Conservation (phyloP, 2,113 vertebrate genomes). For the Scomber scombrus region DNA sequence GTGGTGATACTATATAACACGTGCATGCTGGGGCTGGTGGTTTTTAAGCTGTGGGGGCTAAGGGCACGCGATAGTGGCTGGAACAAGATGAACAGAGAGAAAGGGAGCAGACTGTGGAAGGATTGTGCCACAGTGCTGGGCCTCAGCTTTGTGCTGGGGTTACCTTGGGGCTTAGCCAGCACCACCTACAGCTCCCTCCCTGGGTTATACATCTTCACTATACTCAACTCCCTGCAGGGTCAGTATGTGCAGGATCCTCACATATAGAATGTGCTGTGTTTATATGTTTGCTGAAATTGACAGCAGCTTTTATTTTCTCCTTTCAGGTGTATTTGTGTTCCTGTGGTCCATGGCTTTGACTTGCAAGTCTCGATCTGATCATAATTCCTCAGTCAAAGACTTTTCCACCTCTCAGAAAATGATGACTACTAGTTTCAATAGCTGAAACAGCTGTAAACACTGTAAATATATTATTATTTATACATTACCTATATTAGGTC, state of each 20-base stretch:
- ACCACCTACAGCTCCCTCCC: conserved; percentile 84
- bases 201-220: conserved; percentile 90
- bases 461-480: neutral
- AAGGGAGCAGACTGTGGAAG: conserved; percentile 74
- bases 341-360: conserved; percentile 79
- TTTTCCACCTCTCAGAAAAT: conserved; percentile 72
- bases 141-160: conserved; percentile 90
- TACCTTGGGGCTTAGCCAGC: conserved; percentile 89
- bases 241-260: conserved; percentile 41
- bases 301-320: neutral
- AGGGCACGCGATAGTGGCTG: conserved; percentile 29
- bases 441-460: conserved; percentile 16
- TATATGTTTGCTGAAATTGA: neutral
- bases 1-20: conserved; percentile 89
- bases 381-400: conserved; percentile 51
- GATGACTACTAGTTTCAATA: conserved; percentile 71
- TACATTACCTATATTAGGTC: conserved; percentile 38
- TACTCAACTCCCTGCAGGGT: conserved; percentile 94
- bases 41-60: conserved; percentile 84
- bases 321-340: conserved; percentile 80
- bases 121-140: conserved; percentile 86
- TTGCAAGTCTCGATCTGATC: conserved; percentile 56
- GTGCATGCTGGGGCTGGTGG: conserved; percentile 88
- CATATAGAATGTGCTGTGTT: neutral
- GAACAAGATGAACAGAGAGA: conserved; percentile 28